A percentile compares a stretch with the other conserved stretches of the same genome.
Conservation (phyloP, 2,888 invertebrate genomes). For the Amiota mariae region DNA sequence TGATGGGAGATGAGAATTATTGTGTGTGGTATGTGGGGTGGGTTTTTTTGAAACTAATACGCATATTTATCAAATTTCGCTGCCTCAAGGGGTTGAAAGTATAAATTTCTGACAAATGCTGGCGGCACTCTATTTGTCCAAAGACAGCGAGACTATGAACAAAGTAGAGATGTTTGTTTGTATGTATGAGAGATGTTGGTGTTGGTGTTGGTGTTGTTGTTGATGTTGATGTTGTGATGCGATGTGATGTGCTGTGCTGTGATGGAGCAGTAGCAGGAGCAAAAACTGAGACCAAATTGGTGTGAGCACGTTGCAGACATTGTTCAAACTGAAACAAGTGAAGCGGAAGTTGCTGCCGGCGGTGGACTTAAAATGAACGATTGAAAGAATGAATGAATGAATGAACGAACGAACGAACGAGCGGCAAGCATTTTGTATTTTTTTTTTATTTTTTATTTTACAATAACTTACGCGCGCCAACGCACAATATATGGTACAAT, state of each 20-base stretch:
- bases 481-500: background rate
- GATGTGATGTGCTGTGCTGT: too few species aligned
- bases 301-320: background rate
- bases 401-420: background rate
- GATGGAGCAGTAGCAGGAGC: background rate
- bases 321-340: conserved; percentile 3
- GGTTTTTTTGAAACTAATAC: conserved; percentile 60
- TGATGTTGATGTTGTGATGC: background rate
- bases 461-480: background rate
- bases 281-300: background rate
- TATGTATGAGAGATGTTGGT: background rate
- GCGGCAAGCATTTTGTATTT: background rate
- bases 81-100: conserved; percentile 55
- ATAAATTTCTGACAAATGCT: conserved; percentile 21
- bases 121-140: background rate
- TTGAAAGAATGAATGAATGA: too few species aligned
- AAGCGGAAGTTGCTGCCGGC: background rate
- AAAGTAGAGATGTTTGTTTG: background rate
- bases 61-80: conserved; percentile 65
- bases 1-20: too few species aligned
- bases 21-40: background rate
- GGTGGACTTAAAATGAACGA: too few species aligned
- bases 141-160: background rate
- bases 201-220: background rate
- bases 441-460: background rate